Evolutionary conservation across 1,140 invertebrate species (phyloP), one percentile per base, ranked within the genome.

Genomic region (Orussus abietinus): DNA sequence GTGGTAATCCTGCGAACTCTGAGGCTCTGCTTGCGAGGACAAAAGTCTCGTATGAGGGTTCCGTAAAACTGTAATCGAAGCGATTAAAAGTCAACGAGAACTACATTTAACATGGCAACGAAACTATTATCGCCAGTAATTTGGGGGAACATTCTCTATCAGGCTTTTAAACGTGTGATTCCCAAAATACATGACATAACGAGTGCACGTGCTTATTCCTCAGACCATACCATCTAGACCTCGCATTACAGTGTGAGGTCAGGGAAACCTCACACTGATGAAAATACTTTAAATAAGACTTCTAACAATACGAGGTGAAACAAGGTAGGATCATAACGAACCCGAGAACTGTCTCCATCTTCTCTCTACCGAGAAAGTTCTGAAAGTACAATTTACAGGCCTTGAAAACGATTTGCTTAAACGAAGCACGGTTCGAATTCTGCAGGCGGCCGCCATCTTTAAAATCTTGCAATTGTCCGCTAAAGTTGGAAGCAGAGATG

Each of bases 1-100:
- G 46, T 77, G 73, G 30, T 66, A 64, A n/a, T 76, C 72, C 22
- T 57, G 42, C 5, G 42, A 29, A 28, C 36, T 49, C 38, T 57
- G 48, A 17, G 49, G 37, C 4, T 51, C 57, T 18, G 64, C 47
- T 46, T 70, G 65, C 14, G 67, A 67, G 4, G 66, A 68, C 9
- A 59, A 44, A 19, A 55, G 39, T 51, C 55, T 43, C 14, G 28
- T 29, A 39, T 65, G 39, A 17, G 39, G 49, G n/a, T 12, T 18
- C 2, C 12, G 12, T 34, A 33, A 9, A 21, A 36, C 57, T 59
- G 7, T 29, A 51, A 45, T n/a, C n/a, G n/a, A n/a, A n/a, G n/a
- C n/a, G 45, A 18, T 47, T 22, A 41, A 42, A 39, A 22, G 18
- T 36, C 22, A 36, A 19, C 15, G n/a, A 47, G 15, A 33, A 34